Conservation (phyloP, 2,113 vertebrate genomes). For the Ceyx margarethae region DNA sequence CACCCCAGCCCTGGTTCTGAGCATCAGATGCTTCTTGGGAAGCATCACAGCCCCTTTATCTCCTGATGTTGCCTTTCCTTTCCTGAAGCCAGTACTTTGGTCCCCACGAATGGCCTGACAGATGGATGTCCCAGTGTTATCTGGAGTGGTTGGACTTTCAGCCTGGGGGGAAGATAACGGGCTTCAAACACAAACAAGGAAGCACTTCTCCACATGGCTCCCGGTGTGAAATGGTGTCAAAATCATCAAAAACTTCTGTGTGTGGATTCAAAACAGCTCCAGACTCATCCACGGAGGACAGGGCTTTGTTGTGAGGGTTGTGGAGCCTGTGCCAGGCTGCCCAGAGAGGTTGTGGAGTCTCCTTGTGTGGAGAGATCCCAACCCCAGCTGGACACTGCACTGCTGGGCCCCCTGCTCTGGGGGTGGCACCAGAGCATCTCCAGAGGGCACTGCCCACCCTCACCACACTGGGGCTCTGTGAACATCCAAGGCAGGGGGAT, state of each 20-base stretch:
- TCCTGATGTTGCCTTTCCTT: neutral
- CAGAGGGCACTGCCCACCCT: too few relatives aligned
- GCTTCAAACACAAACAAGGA: neutral
- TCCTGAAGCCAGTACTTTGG: neutral
- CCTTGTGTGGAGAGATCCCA: too few relatives aligned
- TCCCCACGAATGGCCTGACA: neutral
- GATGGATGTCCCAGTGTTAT: neutral
- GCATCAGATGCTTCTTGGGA: too few relatives aligned
- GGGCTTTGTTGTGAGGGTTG: neutral
- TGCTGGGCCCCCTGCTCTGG: too few relatives aligned
- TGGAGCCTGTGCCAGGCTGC: too few relatives aligned
- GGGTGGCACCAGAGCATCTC: too few relatives aligned
- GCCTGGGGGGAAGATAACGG: neutral
- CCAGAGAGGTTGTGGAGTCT: too few relatives aligned
- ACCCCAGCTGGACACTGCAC: too few relatives aligned
- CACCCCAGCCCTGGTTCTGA: neutral
- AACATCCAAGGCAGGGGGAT: neutral
- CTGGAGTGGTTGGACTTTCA: neutral
- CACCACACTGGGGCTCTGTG: too few relatives aligned
- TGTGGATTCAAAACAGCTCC: neutral
- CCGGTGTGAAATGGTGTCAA: neutral
- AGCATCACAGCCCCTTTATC: neutral
- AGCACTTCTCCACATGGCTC: accelerated
- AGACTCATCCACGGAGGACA: neutral
- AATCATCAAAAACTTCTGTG: accelerated